Evolutionary conservation across 1,140 invertebrate species (phyloP), one percentile per base, ranked within the genome.

Genomic region (Akabosia matsudoensis): DNA sequence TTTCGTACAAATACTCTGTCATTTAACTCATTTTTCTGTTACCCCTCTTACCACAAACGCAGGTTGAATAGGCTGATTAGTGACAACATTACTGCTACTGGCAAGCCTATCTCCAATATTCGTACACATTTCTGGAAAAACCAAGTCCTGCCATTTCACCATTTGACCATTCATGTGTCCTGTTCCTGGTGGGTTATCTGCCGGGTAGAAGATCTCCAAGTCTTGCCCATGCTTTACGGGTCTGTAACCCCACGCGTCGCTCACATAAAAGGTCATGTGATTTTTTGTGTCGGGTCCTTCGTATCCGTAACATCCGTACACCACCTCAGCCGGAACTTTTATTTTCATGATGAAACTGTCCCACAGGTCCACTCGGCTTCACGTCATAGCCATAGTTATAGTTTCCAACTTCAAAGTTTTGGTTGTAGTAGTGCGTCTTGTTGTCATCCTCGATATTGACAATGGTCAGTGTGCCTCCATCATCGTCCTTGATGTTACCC

Each of bases 231-330:
- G 89, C 78, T 88, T 87, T 0, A 93, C 88, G 0, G 91, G 88
- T 78, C 92, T 84, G 83, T 92, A 93, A 51, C 92, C 92, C 86
- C 91, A 91, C 56, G 89, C 88, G 84, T 93, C 92, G 72, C 91
- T 91, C 0, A 93, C 85, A 80, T 93, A 93, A 84, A 92, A 91
- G 31, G 90, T 91, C 33, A 89, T 89, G 52, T 88, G 86, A 37
- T 79, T 67, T 77, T 88, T 87, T 26, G 89, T 88, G 61, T 90
- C 87, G 0, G 90, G 88, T 82, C 92, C 90, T 18, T 92, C 87
- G 82, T 90, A 91, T 51, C 92, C 92, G 77, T 92, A 92, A 83
- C 91, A 92, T 78, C 92, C 92, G 78, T 92, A 92, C 0, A 91
- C 92, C 22, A 92, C 89, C 13, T 90, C 90, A n/a, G 81, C 92